These are phyloP conservation scores for Drosophila histrio DNA, from an alignment of 2,888 invertebrate species.

Conservation along the genomic window DNA sequence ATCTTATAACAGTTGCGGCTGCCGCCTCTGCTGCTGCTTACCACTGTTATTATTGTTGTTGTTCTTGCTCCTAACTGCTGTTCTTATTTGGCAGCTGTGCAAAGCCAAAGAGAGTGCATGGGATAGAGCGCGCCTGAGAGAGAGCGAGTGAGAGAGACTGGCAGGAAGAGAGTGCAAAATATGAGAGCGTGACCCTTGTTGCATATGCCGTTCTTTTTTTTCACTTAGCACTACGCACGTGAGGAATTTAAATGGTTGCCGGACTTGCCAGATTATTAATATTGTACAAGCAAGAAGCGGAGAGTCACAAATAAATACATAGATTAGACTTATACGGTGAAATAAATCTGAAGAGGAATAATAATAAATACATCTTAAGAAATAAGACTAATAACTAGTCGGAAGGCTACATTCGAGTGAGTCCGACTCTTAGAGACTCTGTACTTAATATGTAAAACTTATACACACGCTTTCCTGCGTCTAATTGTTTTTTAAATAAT, in stretches of 20 bases:
- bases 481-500: too few species aligned
- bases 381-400: too few species aligned
- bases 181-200: constrained; percentile 57
- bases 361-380: too few species aligned
- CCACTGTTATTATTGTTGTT: constrained; percentile 10
- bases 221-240: constrained; percentile 42
- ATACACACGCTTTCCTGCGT: too few species aligned
- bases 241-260: constrained; percentile 19
- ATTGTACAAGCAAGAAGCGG: background rate
- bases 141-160: constrained; percentile 5
- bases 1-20: constrained; percentile 57
- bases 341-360: too few species aligned
- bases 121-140: background rate
- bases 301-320: background rate
- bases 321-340: too few species aligned
- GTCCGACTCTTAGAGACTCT: too few species aligned
- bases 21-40: constrained; percentile 2
- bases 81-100: constrained; percentile 41
- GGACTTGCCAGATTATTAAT: constrained; percentile 34
- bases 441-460: too few species aligned
- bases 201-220: constrained; percentile 40
- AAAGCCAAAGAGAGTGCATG: background rate
- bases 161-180: background rate
- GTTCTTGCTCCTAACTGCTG: constrained; percentile 23
- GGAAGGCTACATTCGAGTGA: too few species aligned